A percentile compares a stretch with the other conserved stretches of the same genome.
Conservation (phyloP, 2,888 invertebrate species). For the Ischnura elegans region DNA sequence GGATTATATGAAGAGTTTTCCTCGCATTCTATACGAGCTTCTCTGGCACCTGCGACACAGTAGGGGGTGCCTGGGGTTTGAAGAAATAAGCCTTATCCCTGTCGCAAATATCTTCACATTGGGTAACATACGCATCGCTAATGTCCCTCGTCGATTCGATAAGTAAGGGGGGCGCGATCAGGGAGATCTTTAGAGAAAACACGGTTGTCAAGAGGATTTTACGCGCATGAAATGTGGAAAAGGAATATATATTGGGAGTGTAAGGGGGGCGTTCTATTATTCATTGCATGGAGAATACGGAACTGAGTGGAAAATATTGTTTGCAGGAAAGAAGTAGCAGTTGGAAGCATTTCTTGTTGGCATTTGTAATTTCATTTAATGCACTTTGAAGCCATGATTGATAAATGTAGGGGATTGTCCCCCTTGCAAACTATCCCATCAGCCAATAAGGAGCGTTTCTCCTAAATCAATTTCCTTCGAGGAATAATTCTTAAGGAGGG, state of each 20-base stretch:
- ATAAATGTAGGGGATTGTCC: no score
- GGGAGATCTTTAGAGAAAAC: background rate
- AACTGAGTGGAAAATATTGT: background rate
- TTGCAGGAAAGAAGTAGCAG: background rate
- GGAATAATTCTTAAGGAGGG: no score
- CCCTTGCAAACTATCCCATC: background rate
- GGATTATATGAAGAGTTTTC: background rate
- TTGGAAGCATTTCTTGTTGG: background rate
- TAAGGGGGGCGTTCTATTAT: background rate
- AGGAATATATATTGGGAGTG: background rate
- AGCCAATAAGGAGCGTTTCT: background rate
- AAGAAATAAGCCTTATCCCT: background rate
- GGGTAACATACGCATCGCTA: background rate
- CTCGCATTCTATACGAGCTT: background rate
- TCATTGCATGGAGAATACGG: background rate
- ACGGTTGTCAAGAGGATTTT: background rate
- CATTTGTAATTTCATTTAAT: background rate
- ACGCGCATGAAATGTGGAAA: background rate
- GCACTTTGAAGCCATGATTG: background rate
- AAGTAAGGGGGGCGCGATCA: background rate
- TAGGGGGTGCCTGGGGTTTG: background rate
- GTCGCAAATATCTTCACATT: background rate
- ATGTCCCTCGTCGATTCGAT: background rate
- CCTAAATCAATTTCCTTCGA: no score
- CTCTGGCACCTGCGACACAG: background rate